phyloP scores from a whole-genome alignment of 2,113 vertebrate genomes.

The Carollia perspicillata region DNA sequence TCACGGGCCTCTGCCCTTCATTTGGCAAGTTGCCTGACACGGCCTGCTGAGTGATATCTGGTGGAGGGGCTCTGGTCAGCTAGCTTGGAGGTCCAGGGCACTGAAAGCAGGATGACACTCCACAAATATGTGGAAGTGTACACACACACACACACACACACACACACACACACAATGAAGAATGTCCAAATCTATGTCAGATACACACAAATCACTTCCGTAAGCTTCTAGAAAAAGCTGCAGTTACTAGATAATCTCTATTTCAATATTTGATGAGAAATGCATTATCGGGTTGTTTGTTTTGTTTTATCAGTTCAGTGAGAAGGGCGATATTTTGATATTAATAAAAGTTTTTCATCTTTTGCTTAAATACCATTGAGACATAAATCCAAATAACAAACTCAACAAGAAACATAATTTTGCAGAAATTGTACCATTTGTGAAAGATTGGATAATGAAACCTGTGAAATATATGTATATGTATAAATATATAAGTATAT shows the following conservation, averaged over 20 bases:
- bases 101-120: not conserved
- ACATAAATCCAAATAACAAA: constrained; percentile 51
- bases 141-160: too few relatives aligned
- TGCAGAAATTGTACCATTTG: constrained; percentile 22
- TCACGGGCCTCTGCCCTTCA: not conserved
- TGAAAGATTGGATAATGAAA: not conserved
- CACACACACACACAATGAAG: not conserved
- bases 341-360: constrained; percentile 47
- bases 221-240: not conserved
- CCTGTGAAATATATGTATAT: not conserved
- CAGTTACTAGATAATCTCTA: constrained; percentile 32
- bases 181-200: not conserved
- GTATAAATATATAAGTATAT: not conserved
- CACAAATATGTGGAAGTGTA: not conserved
- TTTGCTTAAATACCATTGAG: constrained; percentile 37
- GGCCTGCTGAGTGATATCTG: not conserved
- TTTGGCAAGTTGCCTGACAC: not conserved
- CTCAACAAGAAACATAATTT: constrained; percentile 44
- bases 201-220: constrained; percentile 14
- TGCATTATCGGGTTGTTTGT: not conserved
- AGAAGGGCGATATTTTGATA: constrained; percentile 32
- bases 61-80: not conserved
- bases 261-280: constrained; percentile 61
- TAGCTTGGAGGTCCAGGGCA: not conserved
- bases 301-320: not conserved